Evolutionary conservation across 2,113 vertebrate genomes (phyloP).

Genomic region (Vidua chalybeata): DNA sequence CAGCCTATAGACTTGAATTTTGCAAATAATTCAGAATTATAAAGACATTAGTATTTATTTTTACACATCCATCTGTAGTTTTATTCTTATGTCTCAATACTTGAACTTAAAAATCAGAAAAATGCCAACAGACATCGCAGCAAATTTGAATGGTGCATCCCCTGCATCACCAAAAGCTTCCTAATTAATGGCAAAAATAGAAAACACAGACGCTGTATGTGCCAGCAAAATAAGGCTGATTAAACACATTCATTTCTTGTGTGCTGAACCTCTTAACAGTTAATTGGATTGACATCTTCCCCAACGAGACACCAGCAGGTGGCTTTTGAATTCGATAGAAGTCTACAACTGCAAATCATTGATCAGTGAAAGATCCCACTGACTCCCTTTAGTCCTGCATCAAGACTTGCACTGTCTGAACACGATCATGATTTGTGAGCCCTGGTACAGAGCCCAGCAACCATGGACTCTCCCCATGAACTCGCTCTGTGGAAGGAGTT

Average conservation of each 20-base stretch:
- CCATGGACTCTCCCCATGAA: not conserved
- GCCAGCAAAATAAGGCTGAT: constrained; percentile 3
- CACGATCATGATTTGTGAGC: not conserved
- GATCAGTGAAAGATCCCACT: not conserved
- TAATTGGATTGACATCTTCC: constrained; percentile 39
- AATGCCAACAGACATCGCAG: not conserved
- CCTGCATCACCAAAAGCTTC: not conserved
- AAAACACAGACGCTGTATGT: not conserved
- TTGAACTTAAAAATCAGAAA: not conserved
- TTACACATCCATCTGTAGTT: not conserved
- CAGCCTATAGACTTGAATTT: not conserved
- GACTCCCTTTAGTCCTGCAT: not conserved
- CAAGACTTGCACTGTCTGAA: not conserved
- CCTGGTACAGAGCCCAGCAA: not conserved
- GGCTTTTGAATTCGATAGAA: not conserved
- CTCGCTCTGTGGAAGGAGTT: not conserved
- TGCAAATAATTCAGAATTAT: not conserved
- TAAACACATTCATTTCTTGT: not conserved
- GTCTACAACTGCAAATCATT: not conserved
- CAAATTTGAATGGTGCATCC: not conserved
- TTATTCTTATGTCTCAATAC: not conserved
- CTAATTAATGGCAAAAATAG: constrained; percentile 40
- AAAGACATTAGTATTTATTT: not conserved
- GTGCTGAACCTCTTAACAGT: not conserved
- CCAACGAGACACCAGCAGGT: not conserved